A percentile compares a stretch with the other conserved stretches of the same genome.
Conservation (phyloP, 2,113 vertebrate genomes). For the Laticauda colubrina region DNA sequence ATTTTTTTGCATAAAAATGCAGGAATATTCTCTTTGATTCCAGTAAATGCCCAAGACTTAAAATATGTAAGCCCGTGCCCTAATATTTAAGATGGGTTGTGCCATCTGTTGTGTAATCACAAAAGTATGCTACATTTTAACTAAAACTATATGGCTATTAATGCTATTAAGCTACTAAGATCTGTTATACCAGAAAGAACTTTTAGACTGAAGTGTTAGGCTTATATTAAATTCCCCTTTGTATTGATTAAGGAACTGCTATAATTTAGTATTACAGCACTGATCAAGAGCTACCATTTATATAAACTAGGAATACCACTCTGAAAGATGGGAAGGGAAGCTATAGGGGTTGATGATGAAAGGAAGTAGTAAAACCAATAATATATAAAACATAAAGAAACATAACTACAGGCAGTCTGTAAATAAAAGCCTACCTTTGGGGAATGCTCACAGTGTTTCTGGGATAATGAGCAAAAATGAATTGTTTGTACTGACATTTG, state of each 20-base stretch:
- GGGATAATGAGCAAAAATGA: not conserved
- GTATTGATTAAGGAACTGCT: not conserved
- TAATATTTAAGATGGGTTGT: not conserved
- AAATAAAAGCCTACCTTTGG: not conserved
- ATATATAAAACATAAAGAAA: not conserved
- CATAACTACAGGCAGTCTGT: not conserved
- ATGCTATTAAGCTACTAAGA: not conserved
- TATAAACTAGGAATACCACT: not conserved
- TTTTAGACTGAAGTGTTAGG: not conserved
- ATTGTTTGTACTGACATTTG: not conserved
- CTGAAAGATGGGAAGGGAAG: not conserved
- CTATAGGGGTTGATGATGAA: not conserved
- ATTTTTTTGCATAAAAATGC: not conserved
- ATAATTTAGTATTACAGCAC: not conserved
- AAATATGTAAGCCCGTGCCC: conserved; percentile 40
- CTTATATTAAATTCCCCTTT: not conserved
- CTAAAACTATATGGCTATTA: not conserved
- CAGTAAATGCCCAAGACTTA: conserved; percentile 21
- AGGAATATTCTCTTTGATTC: conserved; percentile 43
- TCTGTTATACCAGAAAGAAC: not conserved
- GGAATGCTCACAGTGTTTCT: not conserved
- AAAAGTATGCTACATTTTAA: not conserved
- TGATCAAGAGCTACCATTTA: not conserved
- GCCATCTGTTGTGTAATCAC: not conserved
- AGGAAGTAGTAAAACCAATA: not conserved